Base-by-base conservation (phyloP, 2,113 vertebrate genomes). In the Austrofundulus limnaeus region DNA sequence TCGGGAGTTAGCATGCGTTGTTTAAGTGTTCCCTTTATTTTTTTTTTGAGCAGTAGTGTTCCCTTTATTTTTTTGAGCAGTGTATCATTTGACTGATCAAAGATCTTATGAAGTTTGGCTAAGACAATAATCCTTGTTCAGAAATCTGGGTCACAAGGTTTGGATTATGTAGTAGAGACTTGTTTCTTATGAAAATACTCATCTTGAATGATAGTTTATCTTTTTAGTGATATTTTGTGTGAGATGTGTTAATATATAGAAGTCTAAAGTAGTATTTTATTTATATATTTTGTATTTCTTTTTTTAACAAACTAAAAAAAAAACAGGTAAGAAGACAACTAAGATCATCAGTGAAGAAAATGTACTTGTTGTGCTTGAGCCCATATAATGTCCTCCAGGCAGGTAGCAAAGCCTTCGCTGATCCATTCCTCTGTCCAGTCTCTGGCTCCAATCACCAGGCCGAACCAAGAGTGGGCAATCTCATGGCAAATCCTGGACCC, bases 361-460 rank as follows among this genome's bases (percentile, higher is more conserved):
- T 39, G 61, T 90, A 97, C 96, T 94, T 97, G 89, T 73, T 95
- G 95, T 47, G 92, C 94, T 67, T 74, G 74, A 43, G 92, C 92
- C 95, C 95, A 99, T 84, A 99, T 93, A 19, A 94, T 64, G 38
- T 98, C 96, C 88, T 99, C 96, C 69, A 99, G 84, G 81, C 92
- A 96, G 14, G 97, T 98, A 81, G 96, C 96, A 37, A 98, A 98
- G 3, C 97, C 97, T 83, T 99, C 96, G 15, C 97, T 98, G 89
- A 99, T 90, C 96, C 97, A 99, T 75, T 99, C 97, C 81, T 99
- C 97, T 0, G 95, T 98, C 97, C 96, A 99, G 72, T 99, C 96
- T 23, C 85, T 91, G 74, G 96, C 96, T 62, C 96, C 97, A 1
- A 98, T 98, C 48, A 93, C 94, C 41, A 99, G 89, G 55, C 97